Percentiles rank a stretch among this genome's conserved stretches.
phyloP scores from a whole-genome alignment of 2,888 invertebrate genomes.

The Galeopsomyia nigrocyanea region DNA sequence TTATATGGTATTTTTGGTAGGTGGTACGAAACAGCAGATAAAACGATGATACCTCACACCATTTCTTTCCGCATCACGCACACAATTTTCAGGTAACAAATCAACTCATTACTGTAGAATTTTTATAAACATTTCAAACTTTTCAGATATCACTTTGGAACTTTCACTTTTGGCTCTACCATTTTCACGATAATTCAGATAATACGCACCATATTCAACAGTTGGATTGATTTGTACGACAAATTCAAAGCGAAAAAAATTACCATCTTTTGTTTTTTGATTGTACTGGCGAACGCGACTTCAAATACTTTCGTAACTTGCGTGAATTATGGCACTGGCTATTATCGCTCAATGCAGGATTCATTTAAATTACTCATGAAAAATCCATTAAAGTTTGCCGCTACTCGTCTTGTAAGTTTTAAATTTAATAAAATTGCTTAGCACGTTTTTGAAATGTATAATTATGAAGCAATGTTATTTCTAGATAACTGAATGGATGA shows the following conservation, averaged over 20 bases:
- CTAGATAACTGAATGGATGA: background rate
- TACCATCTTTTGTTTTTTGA: too few relatives aligned
- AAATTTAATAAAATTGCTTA: background rate
- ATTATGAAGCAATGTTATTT: background rate
- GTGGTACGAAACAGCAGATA: background rate
- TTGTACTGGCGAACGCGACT: too few relatives aligned
- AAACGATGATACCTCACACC: background rate
- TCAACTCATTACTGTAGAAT: too few relatives aligned
- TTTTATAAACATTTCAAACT: background rate
- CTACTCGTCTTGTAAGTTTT: background rate
- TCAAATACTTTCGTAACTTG: background rate
- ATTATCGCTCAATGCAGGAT: background rate
- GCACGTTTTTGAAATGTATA: too few relatives aligned
- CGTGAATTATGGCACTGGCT: background rate
- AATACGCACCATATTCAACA: background rate
- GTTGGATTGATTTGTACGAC: too few relatives aligned
- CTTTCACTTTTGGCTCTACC: background rate
- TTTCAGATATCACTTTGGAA: constrained; percentile 5
- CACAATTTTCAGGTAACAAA: background rate
- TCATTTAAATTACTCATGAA: background rate
- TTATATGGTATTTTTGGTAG: background rate
- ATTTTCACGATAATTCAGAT: background rate
- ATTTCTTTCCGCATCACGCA: background rate
- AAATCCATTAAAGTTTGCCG: background rate
- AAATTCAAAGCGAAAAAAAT: too few relatives aligned